Conservation (phyloP, 2,888 invertebrate genomes). For the Gibbula magus region DNA sequence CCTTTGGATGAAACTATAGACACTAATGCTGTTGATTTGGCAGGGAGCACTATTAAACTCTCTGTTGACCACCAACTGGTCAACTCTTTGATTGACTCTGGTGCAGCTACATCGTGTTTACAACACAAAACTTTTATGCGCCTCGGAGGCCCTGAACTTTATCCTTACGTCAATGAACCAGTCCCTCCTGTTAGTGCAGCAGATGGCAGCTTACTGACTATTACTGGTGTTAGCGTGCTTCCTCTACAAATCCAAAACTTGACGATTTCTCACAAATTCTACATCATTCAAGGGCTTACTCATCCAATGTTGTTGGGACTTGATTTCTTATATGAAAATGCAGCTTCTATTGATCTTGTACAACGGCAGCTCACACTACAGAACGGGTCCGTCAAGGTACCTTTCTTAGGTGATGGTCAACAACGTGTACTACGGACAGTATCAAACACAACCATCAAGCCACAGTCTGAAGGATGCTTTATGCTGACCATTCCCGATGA, state of each 20-base stretch:
- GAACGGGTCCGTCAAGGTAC: background rate
- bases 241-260: background rate
- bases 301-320: conserved; percentile 31
- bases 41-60: too few relatives aligned
- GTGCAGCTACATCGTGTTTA: too few relatives aligned
- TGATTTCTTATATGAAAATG: conserved; percentile 40
- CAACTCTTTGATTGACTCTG: too few relatives aligned
- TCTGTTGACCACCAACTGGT: too few relatives aligned
- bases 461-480: background rate
- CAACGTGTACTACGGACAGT: background rate
- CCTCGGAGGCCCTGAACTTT: background rate
- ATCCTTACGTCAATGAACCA: background rate
- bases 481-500: background rate
- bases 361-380: conserved; percentile 14
- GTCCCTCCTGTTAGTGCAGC: conserved; percentile 1
- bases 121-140: too few relatives aligned
- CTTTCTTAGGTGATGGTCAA: background rate
- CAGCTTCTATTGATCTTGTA: conserved; percentile 34
- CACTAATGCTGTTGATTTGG: too few relatives aligned
- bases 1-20: too few relatives aligned
- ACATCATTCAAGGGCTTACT: conserved; percentile 14
- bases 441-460: background rate
- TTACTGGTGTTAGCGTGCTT: conserved; percentile 25
- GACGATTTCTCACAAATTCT: conserved; percentile 5
- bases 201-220: background rate